A percentile compares a stretch with the other conserved stretches of the same genome.
These are phyloP conservation scores for Micrasema longulum DNA, from an alignment of 1,140 invertebrate species.

Conservation along the genomic window DNA sequence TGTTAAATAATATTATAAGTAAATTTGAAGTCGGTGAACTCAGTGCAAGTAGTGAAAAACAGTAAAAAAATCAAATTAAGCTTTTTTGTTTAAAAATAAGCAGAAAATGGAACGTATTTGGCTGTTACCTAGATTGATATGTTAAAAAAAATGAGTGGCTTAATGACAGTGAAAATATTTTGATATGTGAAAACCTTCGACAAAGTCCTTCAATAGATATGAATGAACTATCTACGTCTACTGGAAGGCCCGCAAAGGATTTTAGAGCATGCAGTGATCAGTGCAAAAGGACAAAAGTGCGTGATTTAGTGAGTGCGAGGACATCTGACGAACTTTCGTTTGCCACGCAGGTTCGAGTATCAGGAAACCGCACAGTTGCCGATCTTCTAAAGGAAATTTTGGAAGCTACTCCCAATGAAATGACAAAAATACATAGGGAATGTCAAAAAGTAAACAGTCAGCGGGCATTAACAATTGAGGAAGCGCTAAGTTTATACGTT, in stretches of 20 bases:
- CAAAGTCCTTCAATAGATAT: too few species aligned
- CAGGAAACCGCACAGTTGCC: not conserved
- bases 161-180: too few species aligned
- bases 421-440: not conserved
- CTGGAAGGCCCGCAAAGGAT: conserved; percentile 2
- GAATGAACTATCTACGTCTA: not conserved
- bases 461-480: not conserved
- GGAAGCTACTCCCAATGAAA: not conserved
- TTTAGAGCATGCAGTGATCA: not conserved
- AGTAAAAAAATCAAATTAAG: too few species aligned
- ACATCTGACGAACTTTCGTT: conserved; percentile 5
- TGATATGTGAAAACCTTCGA: too few species aligned
- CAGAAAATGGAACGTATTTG: too few species aligned
- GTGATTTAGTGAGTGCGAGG: conserved; percentile 9
- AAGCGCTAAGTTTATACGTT: not conserved
- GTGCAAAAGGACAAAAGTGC: conserved; percentile 5
- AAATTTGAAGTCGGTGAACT: too few species aligned
- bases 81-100: too few species aligned
- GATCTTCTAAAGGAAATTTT: too few species aligned
- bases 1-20: too few species aligned
- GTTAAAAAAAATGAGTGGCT: too few species aligned
- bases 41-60: too few species aligned
- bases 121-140: too few species aligned
- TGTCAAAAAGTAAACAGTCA: not conserved
- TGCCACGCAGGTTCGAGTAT: not conserved